A percentile compares a stretch with the other conserved stretches of the same genome.
Conservation (phyloP, 2,113 vertebrate species). For the Pomatostomus ruficeps region DNA sequence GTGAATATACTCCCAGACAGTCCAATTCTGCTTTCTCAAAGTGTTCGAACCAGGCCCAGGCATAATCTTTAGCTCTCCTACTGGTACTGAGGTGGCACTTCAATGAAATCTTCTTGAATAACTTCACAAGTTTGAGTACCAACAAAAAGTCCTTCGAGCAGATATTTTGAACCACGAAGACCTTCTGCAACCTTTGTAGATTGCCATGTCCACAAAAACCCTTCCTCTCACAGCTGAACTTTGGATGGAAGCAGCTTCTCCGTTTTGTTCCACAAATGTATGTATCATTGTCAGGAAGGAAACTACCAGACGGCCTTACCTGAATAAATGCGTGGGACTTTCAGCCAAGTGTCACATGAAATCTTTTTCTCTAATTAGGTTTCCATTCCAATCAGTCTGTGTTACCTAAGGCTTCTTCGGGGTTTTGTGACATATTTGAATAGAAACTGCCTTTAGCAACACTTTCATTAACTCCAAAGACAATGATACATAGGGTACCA, state of each 20-base stretch:
- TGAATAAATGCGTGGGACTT: not conserved
- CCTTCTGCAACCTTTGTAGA: not conserved
- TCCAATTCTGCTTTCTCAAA: not conserved
- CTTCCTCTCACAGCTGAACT: not conserved
- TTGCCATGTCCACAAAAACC: not conserved
- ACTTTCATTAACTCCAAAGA: not conserved
- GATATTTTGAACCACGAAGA: not conserved
- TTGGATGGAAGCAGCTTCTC: not conserved
- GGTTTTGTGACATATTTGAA: not conserved
- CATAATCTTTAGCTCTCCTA: not conserved
- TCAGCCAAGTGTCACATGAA: not conserved
- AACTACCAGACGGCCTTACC: not conserved
- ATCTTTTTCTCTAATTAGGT: not conserved
- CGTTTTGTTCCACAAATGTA: fast-evolving
- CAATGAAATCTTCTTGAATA: not conserved
- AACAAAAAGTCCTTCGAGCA: not conserved
- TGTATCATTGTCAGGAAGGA: not conserved
- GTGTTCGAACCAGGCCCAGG: not conserved
- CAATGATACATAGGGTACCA: not conserved
- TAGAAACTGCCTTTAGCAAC: not conserved
- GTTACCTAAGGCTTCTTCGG: not conserved
- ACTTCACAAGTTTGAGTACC: not conserved
- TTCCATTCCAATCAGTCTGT: not conserved
- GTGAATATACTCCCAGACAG: not conserved
- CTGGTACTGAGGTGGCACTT: not conserved